phyloP scores from a whole-genome alignment of 2,797 vertebrate genomes.

The Pipistrellus pygmaeus region DNA sequence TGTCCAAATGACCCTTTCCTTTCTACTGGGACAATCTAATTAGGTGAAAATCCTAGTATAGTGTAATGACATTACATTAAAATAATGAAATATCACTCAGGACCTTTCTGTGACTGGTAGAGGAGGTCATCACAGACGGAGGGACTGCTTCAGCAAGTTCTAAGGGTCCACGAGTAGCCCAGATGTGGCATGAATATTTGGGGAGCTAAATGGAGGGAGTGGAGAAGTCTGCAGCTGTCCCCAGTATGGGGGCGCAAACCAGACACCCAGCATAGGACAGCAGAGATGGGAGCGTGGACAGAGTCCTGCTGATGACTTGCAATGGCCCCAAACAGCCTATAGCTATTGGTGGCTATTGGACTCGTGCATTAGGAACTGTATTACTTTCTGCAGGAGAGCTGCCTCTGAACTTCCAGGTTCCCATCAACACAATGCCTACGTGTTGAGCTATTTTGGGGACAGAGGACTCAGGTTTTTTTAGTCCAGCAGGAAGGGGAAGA shows the following conservation, averaged over 20 bases:
- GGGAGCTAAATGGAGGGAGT: conserved; percentile 23
- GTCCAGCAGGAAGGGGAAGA: not conserved
- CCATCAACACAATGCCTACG: not conserved
- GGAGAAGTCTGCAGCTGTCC: not conserved
- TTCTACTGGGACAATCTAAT: too few relatives aligned
- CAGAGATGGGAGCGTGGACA: not conserved
- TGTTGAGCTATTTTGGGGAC: not conserved
- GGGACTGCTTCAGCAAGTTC: not conserved
- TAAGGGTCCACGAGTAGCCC: conserved; percentile 40
- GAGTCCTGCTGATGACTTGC: not conserved
- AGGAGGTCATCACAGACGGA: not conserved
- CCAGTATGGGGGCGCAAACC: not conserved
- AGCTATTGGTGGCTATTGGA: not conserved
- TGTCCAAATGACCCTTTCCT: too few relatives aligned
- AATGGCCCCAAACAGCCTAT: not conserved
- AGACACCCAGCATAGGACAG: conserved; percentile 24
- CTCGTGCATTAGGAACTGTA: rapidly evolving
- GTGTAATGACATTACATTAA: not conserved
- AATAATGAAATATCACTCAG: not conserved
- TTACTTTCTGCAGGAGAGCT: not conserved
- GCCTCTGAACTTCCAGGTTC: not conserved
- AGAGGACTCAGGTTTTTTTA: not conserved
- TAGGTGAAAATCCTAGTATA: too few relatives aligned
- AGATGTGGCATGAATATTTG: conserved; percentile 23
- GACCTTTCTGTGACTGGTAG: not conserved